Evolutionary conservation across 35 echinoderm and acorn worm species (phyloP).

Genomic region (Heliocidaris erythrogramma): DNA sequence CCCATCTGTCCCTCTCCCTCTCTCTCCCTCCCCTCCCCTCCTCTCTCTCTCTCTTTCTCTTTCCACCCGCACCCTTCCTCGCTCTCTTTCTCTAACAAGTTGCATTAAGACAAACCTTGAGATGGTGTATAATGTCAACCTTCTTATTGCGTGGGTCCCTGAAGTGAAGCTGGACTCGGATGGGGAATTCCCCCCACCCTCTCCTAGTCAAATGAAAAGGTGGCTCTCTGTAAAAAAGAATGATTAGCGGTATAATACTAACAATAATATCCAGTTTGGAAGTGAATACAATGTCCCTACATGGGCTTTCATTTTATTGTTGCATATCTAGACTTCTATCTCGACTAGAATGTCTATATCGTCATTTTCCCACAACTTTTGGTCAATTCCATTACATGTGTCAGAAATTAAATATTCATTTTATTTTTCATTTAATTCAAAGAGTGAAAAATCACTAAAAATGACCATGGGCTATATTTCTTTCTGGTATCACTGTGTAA

Average conservation of each 20-base stretch:
- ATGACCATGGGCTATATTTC: too few species aligned
- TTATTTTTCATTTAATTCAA: too few species aligned
- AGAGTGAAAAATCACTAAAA: too few species aligned
- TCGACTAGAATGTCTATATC: too few species aligned
- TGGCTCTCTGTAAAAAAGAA: slow-evolving; percentile 75
- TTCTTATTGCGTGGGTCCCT: slow-evolving; percentile 90
- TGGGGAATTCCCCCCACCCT: slow-evolving; percentile 95
- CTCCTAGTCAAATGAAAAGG: slow-evolving; percentile 93
- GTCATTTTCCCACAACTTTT: too few species aligned
- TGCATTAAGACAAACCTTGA: slow-evolving; percentile 51
- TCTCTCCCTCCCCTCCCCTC: not conserved
- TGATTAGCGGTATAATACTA: not conserved
- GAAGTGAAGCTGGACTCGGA: slow-evolving; percentile 86
- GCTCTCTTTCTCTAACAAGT: not conserved
- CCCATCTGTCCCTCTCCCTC: not conserved
- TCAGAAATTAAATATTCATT: too few species aligned
- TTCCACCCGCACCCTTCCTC: not conserved
- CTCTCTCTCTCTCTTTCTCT: not conserved
- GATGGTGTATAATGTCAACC: slow-evolving; percentile 96
- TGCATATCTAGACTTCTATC: too few species aligned
- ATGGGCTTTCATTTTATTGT: too few species aligned
- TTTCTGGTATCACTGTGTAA: too few species aligned
- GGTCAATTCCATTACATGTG: too few species aligned
- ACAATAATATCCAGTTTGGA: not conserved
- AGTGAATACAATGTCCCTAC: not conserved